Evolutionary conservation across 2,113 vertebrate genomes (phyloP).

Genomic region (Syrmaticus mikado): DNA sequence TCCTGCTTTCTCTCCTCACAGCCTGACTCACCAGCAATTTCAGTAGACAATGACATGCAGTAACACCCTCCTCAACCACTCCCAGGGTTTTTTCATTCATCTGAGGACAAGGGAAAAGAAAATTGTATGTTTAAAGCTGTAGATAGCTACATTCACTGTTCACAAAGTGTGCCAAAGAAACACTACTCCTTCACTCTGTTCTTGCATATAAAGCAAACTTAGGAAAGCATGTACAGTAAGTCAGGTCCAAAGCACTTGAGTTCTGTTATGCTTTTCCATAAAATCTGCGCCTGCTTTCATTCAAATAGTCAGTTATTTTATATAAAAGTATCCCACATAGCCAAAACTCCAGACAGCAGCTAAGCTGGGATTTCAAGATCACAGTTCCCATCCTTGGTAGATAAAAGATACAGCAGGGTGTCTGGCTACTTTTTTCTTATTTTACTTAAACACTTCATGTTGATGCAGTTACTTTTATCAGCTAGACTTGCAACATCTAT

Average conservation of each 20-base stretch:
- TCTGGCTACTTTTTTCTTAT: neutral
- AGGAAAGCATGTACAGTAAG: neutral
- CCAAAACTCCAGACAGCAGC: neutral
- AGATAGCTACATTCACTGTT: neutral
- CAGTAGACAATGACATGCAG: neutral
- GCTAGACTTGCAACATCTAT: neutral
- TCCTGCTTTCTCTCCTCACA: neutral
- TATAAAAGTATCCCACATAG: neutral
- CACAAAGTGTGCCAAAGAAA: neutral
- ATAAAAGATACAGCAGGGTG: neutral
- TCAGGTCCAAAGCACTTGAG: neutral
- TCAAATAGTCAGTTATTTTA: neutral
- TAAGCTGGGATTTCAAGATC: neutral
- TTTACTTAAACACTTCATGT: neutral
- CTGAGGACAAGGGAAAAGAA: neutral
- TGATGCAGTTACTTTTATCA: neutral
- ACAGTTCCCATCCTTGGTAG: neutral
- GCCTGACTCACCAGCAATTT: neutral
- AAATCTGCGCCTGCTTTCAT: neutral
- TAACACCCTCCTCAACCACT: neutral
- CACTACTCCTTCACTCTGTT: neutral
- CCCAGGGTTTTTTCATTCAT: neutral
- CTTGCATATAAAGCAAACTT: neutral
- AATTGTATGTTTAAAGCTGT: neutral
- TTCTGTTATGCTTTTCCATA: neutral